Evolutionary conservation across 2,888 invertebrate genomes (phyloP), one percentile per base, ranked within the genome.

Genomic region (Galerucella pusilla): DNA sequence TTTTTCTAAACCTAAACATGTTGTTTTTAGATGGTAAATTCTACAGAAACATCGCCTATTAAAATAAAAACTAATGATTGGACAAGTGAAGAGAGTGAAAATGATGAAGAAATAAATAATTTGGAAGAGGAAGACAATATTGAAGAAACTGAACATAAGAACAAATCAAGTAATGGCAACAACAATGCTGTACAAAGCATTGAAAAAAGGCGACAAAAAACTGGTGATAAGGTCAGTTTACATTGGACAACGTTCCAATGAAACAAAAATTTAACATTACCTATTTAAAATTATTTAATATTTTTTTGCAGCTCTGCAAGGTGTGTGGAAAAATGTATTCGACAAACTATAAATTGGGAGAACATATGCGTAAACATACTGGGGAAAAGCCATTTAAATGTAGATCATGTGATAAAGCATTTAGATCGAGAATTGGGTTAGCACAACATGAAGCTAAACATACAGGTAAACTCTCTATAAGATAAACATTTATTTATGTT

Each of bases 331-430:
- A 91, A 82, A 86, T 88, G 42, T 91, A 90, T 81, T 88, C 90
- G 76, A 90, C 91, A 0, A 91, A 91, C 84, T 91, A 91, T 79
- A 91, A 91, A 83, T 81, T 91, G n/a, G 86, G 88, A 46, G 90
- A 90, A 79, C 91, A 91, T 80, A 90, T 91, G 91, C 84, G 91
- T 20, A 90, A 90, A 77, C 91, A 91, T 78, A 91, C 91, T 0
- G 91, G 91, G 0, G 91, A 91, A 79, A 90, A 90, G 81, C 91
- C 91, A 1, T 91, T 88, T 80, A 89, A 90, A 75, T 91, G 91
- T 82, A 83, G 84, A 2, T 87, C 88, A 4, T 91, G 91, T 81
- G 89, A 90, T 2, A 91, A 91, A 82, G 89, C 90, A 7, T 91
- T 91, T 81, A 87, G 91, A 60, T 91, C 91, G 42, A 91, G 91